Evolutionary conservation across 2,113 vertebrate genomes (phyloP).

Genomic region (Xiphophorus hellerii): DNA sequence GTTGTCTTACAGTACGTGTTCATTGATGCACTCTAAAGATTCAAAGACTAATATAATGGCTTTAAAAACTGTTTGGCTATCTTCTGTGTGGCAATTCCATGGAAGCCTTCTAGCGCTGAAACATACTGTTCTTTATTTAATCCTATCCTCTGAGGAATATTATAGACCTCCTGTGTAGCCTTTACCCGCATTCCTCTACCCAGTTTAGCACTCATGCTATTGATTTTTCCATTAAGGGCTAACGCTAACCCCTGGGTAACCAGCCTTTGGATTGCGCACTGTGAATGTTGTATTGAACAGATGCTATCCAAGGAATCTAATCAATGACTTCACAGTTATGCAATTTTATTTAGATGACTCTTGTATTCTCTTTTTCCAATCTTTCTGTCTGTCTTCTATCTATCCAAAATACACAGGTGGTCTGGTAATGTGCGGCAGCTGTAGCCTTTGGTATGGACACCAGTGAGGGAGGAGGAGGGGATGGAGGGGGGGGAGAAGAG

Average conservation of each 20-base stretch:
- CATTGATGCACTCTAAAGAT: constrained; percentile 34
- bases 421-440: constrained; percentile 90
- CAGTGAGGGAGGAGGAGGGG: constrained; percentile 80
- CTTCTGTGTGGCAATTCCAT: constrained; percentile 71
- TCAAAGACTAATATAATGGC: constrained; percentile 37
- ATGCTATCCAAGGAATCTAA: constrained; percentile 73
- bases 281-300: constrained; percentile 74
- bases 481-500: constrained; percentile 79
- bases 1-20: constrained; percentile 22
- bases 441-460: constrained; percentile 92
- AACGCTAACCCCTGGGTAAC: constrained; percentile 78
- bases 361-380: constrained; percentile 47
- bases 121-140: constrained; percentile 77
- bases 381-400: constrained; percentile 23
- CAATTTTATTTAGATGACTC: constrained; percentile 76
- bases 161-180: constrained; percentile 75
- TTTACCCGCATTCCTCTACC: constrained; percentile 78
- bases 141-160: constrained; percentile 77
- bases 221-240: constrained; percentile 81
- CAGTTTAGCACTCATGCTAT: constrained; percentile 77
- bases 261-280: constrained; percentile 67
- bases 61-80: constrained; percentile 62
- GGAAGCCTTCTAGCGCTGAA: constrained; percentile 73
- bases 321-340: constrained; percentile 74
- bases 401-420: constrained; percentile 79